Conservation (phyloP, 2,888 invertebrate genomes). For the Aproaerema taeniolella region DNA sequence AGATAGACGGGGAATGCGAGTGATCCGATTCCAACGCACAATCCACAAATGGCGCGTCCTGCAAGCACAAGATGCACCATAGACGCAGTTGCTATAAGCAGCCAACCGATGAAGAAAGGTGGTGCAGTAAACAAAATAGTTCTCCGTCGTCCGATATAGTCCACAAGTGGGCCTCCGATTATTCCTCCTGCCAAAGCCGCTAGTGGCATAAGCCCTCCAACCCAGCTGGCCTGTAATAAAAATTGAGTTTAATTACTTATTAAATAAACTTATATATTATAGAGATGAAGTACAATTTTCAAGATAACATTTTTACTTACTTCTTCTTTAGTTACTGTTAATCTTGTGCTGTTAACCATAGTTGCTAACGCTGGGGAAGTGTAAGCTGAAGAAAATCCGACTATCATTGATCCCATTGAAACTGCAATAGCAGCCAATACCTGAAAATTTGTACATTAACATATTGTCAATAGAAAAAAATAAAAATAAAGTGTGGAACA, state of each 20-base stretch:
- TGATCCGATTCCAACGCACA: slow-evolving; percentile 92
- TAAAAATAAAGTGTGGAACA: no score
- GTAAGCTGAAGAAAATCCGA: slow-evolving; percentile 92
- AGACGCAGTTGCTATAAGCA: slow-evolving; percentile 86
- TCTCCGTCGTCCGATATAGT: slow-evolving; percentile 89
- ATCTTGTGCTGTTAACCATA: slow-evolving; percentile 79
- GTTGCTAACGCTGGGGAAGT: slow-evolving; percentile 91
- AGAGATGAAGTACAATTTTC: slow-evolving; percentile 2
- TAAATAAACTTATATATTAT: no score
- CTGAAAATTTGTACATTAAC: no score
- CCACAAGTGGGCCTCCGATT: slow-evolving; percentile 89
- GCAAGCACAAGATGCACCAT: slow-evolving; percentile 84
- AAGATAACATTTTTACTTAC: slow-evolving; percentile 45
- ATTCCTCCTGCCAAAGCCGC: slow-evolving; percentile 92
- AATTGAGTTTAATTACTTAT: background rate
- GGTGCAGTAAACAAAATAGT: slow-evolving; percentile 88
- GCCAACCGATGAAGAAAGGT: slow-evolving; percentile 90
- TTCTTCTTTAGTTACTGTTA: slow-evolving; percentile 79
- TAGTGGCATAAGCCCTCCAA: slow-evolving; percentile 92
- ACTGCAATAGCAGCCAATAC: slow-evolving; percentile 91
- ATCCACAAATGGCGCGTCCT: slow-evolving; percentile 90
- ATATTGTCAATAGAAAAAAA: no score
- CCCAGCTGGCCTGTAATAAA: slow-evolving; percentile 85
- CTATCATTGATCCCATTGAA: slow-evolving; percentile 91
- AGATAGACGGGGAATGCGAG: slow-evolving; percentile 94